A percentile compares a stretch with the other conserved stretches of the same genome.
These are phyloP conservation scores for Hydriomena furcata DNA, from an alignment of 2,888 invertebrate genomes.

Conservation along the genomic window DNA sequence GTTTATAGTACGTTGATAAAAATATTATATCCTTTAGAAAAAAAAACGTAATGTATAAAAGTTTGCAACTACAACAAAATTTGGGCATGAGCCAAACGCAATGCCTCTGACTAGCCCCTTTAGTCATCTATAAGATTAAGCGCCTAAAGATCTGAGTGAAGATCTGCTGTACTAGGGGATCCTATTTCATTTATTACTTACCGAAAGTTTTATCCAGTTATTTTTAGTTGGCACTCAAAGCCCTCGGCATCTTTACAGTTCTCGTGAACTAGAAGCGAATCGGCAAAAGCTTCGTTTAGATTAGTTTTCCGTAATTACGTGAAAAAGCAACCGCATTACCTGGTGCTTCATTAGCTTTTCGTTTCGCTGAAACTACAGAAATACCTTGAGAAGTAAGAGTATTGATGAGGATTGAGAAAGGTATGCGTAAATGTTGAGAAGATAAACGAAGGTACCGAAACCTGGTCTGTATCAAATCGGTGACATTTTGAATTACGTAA, in stretches of 20 bases:
- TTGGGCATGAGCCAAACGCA: no score
- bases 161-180: no score
- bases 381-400: background rate
- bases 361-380: constrained; percentile 1
- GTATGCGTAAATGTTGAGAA: no score
- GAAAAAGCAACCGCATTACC: constrained; percentile 18
- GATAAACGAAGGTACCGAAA: background rate
- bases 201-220: constrained; percentile 2
- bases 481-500: no score
- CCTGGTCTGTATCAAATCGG: no score
- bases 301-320: constrained; percentile 23
- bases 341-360: constrained; percentile 8
- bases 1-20: no score
- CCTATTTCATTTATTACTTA: background rate
- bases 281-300: constrained; percentile 19
- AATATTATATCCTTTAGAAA: no score
- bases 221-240: constrained; percentile 20
- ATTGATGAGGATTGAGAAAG: background rate
- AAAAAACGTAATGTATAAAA: no score
- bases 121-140: no score
- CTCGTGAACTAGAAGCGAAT: constrained; percentile 13
- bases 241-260: constrained; percentile 14
- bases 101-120: no score
- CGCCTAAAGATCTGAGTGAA: no score
- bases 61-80: no score